A percentile compares a stretch with the other conserved stretches of the same genome.
phyloP scores from a whole-genome alignment of 2,113 vertebrate genomes.

The Hydrolagus affinis region DNA sequence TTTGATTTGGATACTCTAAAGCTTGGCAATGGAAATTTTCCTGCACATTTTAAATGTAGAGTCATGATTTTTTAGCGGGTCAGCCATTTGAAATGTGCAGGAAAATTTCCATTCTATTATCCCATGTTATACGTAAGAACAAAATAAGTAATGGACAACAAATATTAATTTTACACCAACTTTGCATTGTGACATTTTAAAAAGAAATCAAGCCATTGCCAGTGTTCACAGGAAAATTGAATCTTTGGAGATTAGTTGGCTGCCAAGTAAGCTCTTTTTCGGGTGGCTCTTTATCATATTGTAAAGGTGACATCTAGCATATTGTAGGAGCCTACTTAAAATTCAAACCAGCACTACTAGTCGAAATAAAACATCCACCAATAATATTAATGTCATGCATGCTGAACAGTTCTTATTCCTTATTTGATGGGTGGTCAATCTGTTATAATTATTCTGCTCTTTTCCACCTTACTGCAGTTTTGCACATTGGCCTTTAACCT shows the following conservation, averaged over 20 bases:
- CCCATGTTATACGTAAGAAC: background rate
- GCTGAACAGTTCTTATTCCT: background rate
- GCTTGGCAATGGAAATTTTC: background rate
- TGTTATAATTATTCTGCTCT: background rate
- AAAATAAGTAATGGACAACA: background rate
- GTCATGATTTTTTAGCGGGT: background rate
- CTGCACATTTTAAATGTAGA: background rate
- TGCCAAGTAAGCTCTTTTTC: background rate
- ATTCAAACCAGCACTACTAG: slow-evolving; percentile 2
- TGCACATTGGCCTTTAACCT: too few relatives aligned
- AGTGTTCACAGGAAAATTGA: background rate
- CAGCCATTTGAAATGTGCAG: background rate
- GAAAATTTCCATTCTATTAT: background rate
- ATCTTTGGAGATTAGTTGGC: slow-evolving; percentile 18
- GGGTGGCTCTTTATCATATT: background rate
- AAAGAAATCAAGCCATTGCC: background rate
- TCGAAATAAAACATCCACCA: slow-evolving; percentile 4
- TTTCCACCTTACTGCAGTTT: too few relatives aligned
- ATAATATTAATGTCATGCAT: background rate
- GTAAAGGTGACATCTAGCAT: slow-evolving; percentile 12
- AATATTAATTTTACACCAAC: background rate
- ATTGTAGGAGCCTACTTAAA: background rate
- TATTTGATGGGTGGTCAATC: background rate
- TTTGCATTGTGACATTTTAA: slow-evolving; percentile 3
- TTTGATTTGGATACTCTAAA: too few relatives aligned